Evolutionary conservation across 1,140 invertebrate species (phyloP), one percentile per base, ranked within the genome.

Genomic region (Wasmannia auropunctata): DNA sequence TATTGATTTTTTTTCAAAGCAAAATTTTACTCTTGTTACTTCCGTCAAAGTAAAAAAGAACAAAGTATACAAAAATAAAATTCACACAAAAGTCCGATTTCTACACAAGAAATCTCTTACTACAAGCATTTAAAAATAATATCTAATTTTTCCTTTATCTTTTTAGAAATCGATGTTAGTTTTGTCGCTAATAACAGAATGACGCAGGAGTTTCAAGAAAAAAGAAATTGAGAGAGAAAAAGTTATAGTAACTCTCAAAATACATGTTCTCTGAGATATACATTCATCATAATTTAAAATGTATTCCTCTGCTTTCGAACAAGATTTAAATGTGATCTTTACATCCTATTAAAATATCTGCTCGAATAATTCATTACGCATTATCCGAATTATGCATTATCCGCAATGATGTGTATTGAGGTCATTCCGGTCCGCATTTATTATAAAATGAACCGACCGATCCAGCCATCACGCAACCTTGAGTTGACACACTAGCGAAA

Each of bases 381-480:
- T 63, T 77, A 31, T 62, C 16, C 19, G 19, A 43, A 28, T 65
- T 65, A 40, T 40, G 34, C 62, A 65, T 65, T 65, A 65, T n/a
- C n/a, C n/a, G n/a, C n/a, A 25, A 63, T 11, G n/a, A 37, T 65
- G 62, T 22, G 5, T 37, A 67, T 46, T 16, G 37, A 46, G 22
- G 6, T 67, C 37, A 28, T 25, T 14, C 16, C 22, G 8, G 31
- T 40, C 5, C n/a, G n/a, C 56, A 34, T 76, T 85, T 43, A 77
- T 77, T 62, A n/a, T n/a, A 63, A 63, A 83, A 86, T 58, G 16
- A 25, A 49, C 28, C 46, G 34, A 43, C 25, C 56, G 76, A n/a
- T n/a, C 81, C 69, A 80, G 43, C 34, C 54, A 60, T 34, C 51
- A n/a, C 46, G 72, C 34, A 89, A 89, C 77, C 72, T 89, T 77